A percentile compares a stretch with the other conserved stretches of the same genome.
These are phyloP conservation scores for Oreonectes daqikongensis DNA, from an alignment of 2,797 vertebrate genomes.

Conservation along the genomic window DNA sequence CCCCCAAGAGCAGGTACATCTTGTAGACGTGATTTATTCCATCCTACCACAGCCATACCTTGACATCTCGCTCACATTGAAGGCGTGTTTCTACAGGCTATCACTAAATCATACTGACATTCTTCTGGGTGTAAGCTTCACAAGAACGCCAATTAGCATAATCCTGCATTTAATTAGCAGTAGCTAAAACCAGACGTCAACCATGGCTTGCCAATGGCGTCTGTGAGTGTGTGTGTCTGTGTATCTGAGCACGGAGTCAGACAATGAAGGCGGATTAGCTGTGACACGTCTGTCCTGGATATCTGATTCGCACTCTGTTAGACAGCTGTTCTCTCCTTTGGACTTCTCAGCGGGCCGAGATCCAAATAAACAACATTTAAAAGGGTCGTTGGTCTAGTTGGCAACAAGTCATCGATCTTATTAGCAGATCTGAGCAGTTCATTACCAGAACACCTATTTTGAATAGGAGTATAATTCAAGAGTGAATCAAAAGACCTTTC, in stretches of 20 bases:
- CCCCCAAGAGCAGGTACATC: constrained; percentile 30
- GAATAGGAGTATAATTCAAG: not conserved
- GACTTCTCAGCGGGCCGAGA: constrained; percentile 45
- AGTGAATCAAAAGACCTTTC: not conserved
- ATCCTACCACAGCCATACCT: constrained; percentile 9
- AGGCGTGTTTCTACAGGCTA: constrained; percentile 62
- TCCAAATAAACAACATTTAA: constrained; percentile 40
- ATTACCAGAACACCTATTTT: constrained; percentile 27
- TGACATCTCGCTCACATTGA: constrained; percentile 51
- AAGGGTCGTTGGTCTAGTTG: constrained; percentile 49
- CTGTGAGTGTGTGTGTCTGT: constrained; percentile 57
- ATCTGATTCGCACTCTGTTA: constrained; percentile 39
- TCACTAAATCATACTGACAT: constrained; percentile 61
- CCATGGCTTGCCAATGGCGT: constrained; percentile 63
- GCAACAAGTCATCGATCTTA: constrained; percentile 21
- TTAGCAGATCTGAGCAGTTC: constrained; percentile 27
- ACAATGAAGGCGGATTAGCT: constrained; percentile 62
- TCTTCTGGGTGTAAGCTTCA: constrained; percentile 66
- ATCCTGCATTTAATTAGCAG: constrained; percentile 77
- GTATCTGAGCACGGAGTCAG: constrained; percentile 59
- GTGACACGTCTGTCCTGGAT: constrained; percentile 54
- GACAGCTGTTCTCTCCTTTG: constrained; percentile 65
- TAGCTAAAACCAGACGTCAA: constrained; percentile 69
- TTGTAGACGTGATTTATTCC: constrained; percentile 33
- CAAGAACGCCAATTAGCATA: constrained; percentile 74